Conservation (phyloP, 2,113 vertebrate genomes). For the Alligator mississippiensis region DNA sequence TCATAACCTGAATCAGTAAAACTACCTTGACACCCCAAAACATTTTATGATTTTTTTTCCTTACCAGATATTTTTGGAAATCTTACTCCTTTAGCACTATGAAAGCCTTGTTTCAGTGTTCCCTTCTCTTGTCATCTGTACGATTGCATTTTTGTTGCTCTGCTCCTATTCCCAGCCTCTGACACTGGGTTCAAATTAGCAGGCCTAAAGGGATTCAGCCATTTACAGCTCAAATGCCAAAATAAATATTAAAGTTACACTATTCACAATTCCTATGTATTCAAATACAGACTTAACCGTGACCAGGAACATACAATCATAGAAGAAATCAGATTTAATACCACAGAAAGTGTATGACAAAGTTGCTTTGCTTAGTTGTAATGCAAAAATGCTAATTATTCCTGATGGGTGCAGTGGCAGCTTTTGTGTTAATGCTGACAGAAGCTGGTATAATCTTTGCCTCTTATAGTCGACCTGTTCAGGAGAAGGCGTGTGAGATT, state of each 20-base stretch:
- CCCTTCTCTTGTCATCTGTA: not conserved
- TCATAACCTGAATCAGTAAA: not conserved
- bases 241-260: not conserved
- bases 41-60: no score
- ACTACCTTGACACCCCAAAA: no score
- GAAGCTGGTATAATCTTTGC: not conserved
- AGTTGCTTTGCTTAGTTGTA: not conserved
- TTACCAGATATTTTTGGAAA: not conserved
- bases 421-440: not conserved
- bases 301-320: not conserved
- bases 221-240: not conserved
- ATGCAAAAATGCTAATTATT: not conserved
- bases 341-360: not conserved
- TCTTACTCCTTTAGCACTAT: not conserved
- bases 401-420: not conserved
- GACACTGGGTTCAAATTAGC: not conserved
- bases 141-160: accelerated
- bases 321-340: not conserved
- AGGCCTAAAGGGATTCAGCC: not conserved
- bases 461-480: not conserved
- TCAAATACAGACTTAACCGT: not conserved
- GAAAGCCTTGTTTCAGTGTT: not conserved
- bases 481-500: not conserved
- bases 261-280: not conserved
- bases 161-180: not conserved